These are phyloP conservation scores for Tachina grossa DNA, from an alignment of 2,888 invertebrate genomes.

Conservation along the genomic window DNA sequence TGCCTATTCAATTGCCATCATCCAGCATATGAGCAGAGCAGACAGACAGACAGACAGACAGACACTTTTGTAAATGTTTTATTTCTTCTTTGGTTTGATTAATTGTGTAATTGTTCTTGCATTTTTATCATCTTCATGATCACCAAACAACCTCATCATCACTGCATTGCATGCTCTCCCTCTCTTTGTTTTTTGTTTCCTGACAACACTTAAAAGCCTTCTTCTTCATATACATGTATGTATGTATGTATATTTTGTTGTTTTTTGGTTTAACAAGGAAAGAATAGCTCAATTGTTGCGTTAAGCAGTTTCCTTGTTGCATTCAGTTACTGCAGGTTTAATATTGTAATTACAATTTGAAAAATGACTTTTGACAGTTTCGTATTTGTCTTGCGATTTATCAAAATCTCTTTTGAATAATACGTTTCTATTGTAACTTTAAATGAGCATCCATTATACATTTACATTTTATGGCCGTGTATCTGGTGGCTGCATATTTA, in stretches of 20 bases:
- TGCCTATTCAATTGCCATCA: constrained; percentile 4
- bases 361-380: constrained; percentile 81
- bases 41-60: background rate
- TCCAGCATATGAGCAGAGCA: constrained; percentile 28
- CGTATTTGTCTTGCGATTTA: constrained; percentile 81
- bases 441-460: constrained; percentile 60
- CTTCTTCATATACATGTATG: too few relatives aligned
- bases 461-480: constrained; percentile 31
- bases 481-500: constrained; percentile 13
- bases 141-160: constrained; percentile 50
- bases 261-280: background rate
- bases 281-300: constrained; percentile 55
- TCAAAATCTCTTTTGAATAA: constrained; percentile 76
- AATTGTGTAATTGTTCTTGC: constrained; percentile 81
- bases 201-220: background rate
- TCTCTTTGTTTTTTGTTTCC: background rate
- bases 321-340: constrained; percentile 49
- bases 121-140: constrained; percentile 73
- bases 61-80: constrained; percentile 21
- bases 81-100: constrained; percentile 73
- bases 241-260: background rate
- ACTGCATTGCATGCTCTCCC: constrained; percentile 23
- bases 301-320: constrained; percentile 24
- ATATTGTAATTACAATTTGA: constrained; percentile 81
- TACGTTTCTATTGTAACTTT: constrained; percentile 54